phyloP scores from a whole-genome alignment of 2,888 invertebrate genomes.

The Aspidiotus rigidus region DNA sequence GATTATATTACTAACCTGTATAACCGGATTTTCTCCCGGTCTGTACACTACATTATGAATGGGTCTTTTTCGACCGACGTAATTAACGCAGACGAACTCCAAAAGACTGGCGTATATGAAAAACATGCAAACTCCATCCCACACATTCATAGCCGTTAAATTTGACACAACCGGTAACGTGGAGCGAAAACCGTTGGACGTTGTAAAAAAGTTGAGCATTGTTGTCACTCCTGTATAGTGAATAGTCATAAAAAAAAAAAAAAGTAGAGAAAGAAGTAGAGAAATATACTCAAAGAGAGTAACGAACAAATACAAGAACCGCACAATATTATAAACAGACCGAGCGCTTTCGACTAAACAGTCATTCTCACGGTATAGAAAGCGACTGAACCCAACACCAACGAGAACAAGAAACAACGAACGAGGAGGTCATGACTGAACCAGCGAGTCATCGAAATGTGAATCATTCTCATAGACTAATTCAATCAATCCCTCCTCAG shows the following conservation, averaged over 20 bases:
- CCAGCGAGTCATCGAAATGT: no score
- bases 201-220: slow-evolving; percentile 97
- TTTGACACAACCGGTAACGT: slow-evolving; percentile 89
- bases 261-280: background rate
- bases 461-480: no score
- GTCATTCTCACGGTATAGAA: no score
- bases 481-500: no score
- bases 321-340: no score
- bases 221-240: slow-evolving; percentile 74
- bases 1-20: slow-evolving; percentile 73
- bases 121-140: slow-evolving; percentile 95
- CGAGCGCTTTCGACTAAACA: no score
- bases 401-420: no score
- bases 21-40: slow-evolving; percentile 82
- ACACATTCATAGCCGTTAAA: slow-evolving; percentile 90
- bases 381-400: no score
- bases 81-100: slow-evolving; percentile 92
- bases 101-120: slow-evolving; percentile 90
- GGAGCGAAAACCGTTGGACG: slow-evolving; percentile 83
- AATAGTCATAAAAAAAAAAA: slow-evolving; percentile 37
- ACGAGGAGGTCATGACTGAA: no score
- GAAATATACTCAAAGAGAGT: no score
- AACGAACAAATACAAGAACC: no score
- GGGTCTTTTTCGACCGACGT: slow-evolving; percentile 68
- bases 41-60: slow-evolving; percentile 67